phyloP scores from a whole-genome alignment of 2,113 vertebrate species.

The Oenanthe melanoleuca region DNA sequence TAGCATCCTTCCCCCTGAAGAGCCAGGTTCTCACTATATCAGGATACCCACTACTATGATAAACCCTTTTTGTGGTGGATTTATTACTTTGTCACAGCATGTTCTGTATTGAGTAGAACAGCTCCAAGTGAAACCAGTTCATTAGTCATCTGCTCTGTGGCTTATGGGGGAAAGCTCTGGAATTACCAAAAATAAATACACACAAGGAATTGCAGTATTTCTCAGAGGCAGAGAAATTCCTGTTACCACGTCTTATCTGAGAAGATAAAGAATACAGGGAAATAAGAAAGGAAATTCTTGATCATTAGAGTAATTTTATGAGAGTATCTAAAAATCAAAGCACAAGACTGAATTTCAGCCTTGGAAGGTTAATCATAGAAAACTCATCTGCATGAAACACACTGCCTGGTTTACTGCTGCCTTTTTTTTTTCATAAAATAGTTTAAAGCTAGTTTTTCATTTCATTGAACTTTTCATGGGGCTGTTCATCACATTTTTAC shows the following conservation, averaged over 20 bases:
- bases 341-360: not conserved
- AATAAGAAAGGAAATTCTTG: not conserved
- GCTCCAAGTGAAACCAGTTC: not conserved
- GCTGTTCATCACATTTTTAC: constrained; percentile 51
- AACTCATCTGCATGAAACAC: not conserved
- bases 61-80: not conserved
- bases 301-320: not conserved
- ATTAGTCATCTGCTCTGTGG: not conserved
- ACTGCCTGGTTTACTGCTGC: not conserved
- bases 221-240: not conserved
- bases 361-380: not conserved
- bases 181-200: not conserved
- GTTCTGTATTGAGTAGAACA: not conserved
- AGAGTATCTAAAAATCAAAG: not conserved
- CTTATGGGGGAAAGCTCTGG: not conserved
- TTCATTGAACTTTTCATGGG: constrained; percentile 49
- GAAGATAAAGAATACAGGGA: not conserved
- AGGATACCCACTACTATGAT: not conserved
- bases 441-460: constrained; percentile 60
- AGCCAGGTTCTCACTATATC: not conserved
- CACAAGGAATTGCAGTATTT: not conserved
- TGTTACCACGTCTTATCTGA: not conserved
- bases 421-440: not conserved
- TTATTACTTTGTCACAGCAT: not conserved
- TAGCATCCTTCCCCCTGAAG: not conserved